Evolutionary conservation across 2,888 invertebrate genomes (phyloP).

Genomic region (Euproctis similis): DNA sequence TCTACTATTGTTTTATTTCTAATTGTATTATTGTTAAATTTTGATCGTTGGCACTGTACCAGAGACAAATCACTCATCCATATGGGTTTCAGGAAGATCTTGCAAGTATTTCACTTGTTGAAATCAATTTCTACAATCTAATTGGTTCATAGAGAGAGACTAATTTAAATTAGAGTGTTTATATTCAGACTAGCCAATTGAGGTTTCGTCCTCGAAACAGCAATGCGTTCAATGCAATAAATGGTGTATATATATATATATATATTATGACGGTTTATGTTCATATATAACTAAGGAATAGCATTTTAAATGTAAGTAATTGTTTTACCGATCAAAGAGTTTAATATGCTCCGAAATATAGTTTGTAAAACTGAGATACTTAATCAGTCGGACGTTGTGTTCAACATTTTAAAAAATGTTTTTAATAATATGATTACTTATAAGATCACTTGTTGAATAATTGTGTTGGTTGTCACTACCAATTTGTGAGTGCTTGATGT

Average conservation of each 20-base stretch:
- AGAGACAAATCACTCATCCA: no score
- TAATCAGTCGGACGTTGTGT: constrained; percentile 22
- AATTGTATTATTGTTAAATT: no score
- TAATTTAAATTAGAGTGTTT: constrained; percentile 2
- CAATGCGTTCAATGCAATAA: constrained; percentile 10
- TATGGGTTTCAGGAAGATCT: no score
- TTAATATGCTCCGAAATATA: constrained; percentile 7
- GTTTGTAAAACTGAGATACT: constrained; percentile 26
- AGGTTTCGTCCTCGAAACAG: constrained; percentile 12
- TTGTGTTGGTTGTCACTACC: no score
- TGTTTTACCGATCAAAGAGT: no score
- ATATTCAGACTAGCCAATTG: no score
- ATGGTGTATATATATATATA: no score
- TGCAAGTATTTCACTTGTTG: no score
- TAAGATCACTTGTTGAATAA: neutral
- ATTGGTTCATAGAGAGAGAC: neutral
- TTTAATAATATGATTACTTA: constrained; percentile 1
- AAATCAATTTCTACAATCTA: neutral
- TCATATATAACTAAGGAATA: constrained; percentile 20
- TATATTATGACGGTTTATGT: constrained; percentile 8
- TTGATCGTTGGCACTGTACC: no score
- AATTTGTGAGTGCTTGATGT: no score
- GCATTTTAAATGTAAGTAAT: no score
- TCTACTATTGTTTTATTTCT: no score
- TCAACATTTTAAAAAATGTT: constrained; percentile 17